Evolutionary conservation across 2,888 invertebrate species (phyloP), one percentile per base, ranked within the genome.

Genomic region (Sussaba pulchella): DNA sequence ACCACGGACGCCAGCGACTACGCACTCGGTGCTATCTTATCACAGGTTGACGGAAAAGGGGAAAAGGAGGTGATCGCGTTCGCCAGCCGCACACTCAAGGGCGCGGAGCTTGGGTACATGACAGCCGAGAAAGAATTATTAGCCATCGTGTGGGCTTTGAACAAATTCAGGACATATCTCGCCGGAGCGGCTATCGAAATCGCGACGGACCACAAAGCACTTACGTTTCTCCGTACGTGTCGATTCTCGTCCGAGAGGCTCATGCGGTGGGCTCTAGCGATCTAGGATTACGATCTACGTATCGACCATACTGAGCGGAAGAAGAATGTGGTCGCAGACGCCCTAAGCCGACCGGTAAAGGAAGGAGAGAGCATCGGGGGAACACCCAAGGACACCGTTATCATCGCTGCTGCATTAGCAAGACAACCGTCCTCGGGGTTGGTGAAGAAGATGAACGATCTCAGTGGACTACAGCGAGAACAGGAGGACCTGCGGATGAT

Each of bases 111-210:
- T 0, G 43, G 31, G 1, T 78, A 72, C 21, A 54, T 43, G 5
- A 69, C 63, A 0, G 73, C 73, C 1, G 78, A 73, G 12, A 78
- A 73, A n/a, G 78, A 73, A 47, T 12, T 67, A 21, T 8, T 73
- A 9, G 78, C 67, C 3, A 67, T 78, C 5, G 43, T 73, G 1
- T 59, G 43, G 43, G 71, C 59, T 2, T 4, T 78, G 12, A 6
- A 10, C 0, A 78, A 73, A 47, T 78, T 64, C 12, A 0, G 73
- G 1, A 73, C 61, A 3, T 67, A 50, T n/a, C 41, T 73, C 0
- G 31, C 41, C 10, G 73, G 78, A 14, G 39, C 78, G 0, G 67
- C 50, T n/a, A 57, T 78, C 0, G 19, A 19, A 24, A 26, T 59
- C 0, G n/a, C 19, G 2, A 78, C 78, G 0, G 78, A 78, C 10